Evolutionary conservation across 2,888 invertebrate species (phyloP).

Genomic region (Chironomus tentans): DNA sequence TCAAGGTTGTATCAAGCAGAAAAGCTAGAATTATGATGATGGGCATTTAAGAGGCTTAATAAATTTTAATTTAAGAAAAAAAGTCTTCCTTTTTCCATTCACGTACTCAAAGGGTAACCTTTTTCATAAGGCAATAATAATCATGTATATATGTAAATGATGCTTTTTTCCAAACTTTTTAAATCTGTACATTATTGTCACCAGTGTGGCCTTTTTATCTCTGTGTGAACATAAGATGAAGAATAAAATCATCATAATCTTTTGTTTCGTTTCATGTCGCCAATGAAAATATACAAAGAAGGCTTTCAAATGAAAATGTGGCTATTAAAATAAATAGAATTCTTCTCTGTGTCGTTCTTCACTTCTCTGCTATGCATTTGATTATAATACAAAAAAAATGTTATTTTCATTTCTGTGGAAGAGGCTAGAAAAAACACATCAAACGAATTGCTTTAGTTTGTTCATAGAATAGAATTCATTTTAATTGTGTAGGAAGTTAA

Average conservation of each 20-base stretch:
- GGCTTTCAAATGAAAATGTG: neutral
- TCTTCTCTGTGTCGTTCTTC: neutral
- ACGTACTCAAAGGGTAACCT: too few relatives aligned
- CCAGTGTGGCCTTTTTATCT: neutral
- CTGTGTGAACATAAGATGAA: too few relatives aligned
- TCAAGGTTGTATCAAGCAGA: neutral
- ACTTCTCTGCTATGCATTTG: too few relatives aligned
- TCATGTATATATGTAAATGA: too few relatives aligned
- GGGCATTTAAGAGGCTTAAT: neutral
- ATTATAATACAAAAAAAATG: too few relatives aligned
- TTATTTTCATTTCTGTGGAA: too few relatives aligned
- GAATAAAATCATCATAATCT: neutral
- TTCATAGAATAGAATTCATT: neutral
- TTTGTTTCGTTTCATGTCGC: neutral
- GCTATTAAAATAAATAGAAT: slow-evolving; percentile 8
- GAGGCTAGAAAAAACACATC: too few relatives aligned
- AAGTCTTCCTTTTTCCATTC: too few relatives aligned
- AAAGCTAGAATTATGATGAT: neutral
- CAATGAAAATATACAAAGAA: neutral
- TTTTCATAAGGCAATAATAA: too few relatives aligned
- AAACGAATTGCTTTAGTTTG: too few relatives aligned
- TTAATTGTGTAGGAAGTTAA: slow-evolving; percentile 11
- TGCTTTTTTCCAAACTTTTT: too few relatives aligned
- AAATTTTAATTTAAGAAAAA: neutral
- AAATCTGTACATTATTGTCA: too few relatives aligned